Evolutionary conservation across 2,888 invertebrate genomes (phyloP), one percentile per base, ranked within the genome.

Genomic region (Leucoma salicis): DNA sequence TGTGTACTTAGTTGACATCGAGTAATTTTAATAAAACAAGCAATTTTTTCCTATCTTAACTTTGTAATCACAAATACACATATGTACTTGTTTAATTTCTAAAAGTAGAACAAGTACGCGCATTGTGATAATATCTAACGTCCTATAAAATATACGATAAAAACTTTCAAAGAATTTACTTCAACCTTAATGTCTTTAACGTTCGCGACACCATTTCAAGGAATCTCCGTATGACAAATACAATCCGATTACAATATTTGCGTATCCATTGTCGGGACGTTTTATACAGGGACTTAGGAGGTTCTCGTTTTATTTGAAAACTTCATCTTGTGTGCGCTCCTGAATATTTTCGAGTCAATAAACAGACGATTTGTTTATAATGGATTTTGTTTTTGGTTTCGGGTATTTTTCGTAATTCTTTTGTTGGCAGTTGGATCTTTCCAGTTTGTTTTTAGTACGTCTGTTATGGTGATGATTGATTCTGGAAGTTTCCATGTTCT

Each of bases 201-300:
- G 27, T 32, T 15, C 24, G 11, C 31, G 21, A 35, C 39, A 24
- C 32, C 38, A 45, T 45, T 40, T n/a, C 35, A 24, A 11, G 14
- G 36, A 29, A 15, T 28, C 43, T 38, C 28, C 24, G 36, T 40
- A 40, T 49, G 62, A 64, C 64, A 63, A 60, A 44, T 57, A 59
- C 63, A 70, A 74, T 72, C 74, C 66, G 69, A 72, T 73, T 69
- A 74, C 64, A 57, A 54, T 70, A 71, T 73, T 74, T 67, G 66
- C 53, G 57, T 55, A 60, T 53, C 60, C 47, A 61, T 61, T 54
- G 47, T 44, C 49, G 45, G 42, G 53, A 24, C 31, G 31, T 50
- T 56, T 55, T 55, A 61, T 47, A 45, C 46, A 38, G 52, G 52
- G 54, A 49, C 65, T 63, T 53, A 49, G 38, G 33, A 38, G 40